These are phyloP conservation scores for Mimas tiliae DNA, from an alignment of 2,888 invertebrate genomes.

Conservation along the genomic window DNA sequence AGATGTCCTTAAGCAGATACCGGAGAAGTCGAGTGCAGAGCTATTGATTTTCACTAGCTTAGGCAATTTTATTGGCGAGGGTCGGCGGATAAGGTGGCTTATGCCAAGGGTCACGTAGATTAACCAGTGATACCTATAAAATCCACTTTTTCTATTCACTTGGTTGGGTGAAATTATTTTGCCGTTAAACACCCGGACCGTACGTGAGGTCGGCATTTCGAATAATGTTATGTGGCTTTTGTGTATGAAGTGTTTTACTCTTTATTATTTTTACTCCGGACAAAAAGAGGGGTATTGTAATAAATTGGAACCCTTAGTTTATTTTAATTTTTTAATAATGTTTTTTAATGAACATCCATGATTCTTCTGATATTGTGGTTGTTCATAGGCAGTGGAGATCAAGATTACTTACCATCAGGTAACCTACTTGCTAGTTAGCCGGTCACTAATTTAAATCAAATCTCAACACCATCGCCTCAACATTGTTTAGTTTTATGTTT, in stretches of 20 bases:
- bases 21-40: conserved; percentile 33
- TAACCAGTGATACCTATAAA: conserved; percentile 24
- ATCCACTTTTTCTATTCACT: conserved; percentile 30
- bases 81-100: conserved; percentile 32
- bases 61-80: conserved; percentile 37
- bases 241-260: neutral
- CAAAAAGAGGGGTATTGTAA: no score
- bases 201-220: neutral
- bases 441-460: no score
- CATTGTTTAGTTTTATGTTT: no score
- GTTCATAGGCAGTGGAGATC: no score
- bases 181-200: conserved; percentile 1
- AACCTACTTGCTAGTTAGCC: no score
- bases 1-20: conserved; percentile 32
- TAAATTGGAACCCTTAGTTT: no score
- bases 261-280: neutral
- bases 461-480: no score
- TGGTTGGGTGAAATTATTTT: conserved; percentile 10
- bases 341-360: no score
- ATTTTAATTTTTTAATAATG: no score
- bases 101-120: conserved; percentile 33
- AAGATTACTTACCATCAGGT: no score
- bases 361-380: no score
- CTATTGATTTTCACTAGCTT: conserved; percentile 34
- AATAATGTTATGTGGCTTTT: neutral